Base-by-base conservation (phyloP, 2,888 invertebrate species). In the Alloscopus bannaensis region DNA sequence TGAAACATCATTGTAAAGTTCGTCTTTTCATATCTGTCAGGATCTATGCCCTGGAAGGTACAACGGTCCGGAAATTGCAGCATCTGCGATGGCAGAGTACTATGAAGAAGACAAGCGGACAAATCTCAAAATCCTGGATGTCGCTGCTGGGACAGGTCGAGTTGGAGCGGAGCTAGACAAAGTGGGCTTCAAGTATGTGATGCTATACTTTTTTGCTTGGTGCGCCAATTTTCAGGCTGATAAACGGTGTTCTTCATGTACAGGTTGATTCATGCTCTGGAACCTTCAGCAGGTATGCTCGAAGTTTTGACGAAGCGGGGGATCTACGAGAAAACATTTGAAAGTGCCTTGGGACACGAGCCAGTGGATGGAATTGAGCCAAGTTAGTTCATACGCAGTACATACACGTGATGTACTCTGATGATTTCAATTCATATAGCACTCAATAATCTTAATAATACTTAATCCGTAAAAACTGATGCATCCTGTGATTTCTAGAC, bases 81-180 rank as follows among this genome's bases (percentile, higher is more conserved):
- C 87, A 0, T 83, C 86, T 20, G 86, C 86, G 26, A 36, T 88
- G 28, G 85, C 86, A 3, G 81, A 84, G 0, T 70, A 77, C 60
- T 86, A 86, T 69, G 86, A 85, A 52, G 80, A 84, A 2, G 73
- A 86, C 3, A 66, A 86, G 13, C 71, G 84, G 8, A 52, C 42
- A 3, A 72, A 83, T 13, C 80, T 87, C 3, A 83, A 86, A 55
- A 83, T 89, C 31, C 78, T 89, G 3, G 89, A 89, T 81, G 87
- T 88, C 3, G 88, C 88, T 2, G 88, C 88, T 40, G 89, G 89
- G 20, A 88, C 89, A 3, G 89, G 89, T 6, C 83, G 87, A 69
- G 87, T 88, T 29, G 88, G 88, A 3, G 85, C 85, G 66, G 86
- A 86, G 68, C 66, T 86, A 24, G 18, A 57, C n/a, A 81, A 81